A percentile compares a stretch with the other conserved stretches of the same genome.
Conservation (phyloP, 2,113 vertebrate genomes). For the Scolopax mira region DNA sequence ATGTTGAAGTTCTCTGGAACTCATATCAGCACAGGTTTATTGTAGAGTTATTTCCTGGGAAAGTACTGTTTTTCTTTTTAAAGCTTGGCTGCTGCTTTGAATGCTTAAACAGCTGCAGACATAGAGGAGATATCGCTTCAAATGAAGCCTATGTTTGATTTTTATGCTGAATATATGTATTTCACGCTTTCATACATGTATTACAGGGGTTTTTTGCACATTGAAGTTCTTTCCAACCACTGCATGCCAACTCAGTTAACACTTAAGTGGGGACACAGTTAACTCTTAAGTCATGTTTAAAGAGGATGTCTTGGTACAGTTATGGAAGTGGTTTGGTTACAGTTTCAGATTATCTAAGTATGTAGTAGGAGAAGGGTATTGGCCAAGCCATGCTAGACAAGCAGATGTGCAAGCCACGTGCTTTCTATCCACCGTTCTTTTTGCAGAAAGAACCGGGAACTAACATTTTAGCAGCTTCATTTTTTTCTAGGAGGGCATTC, state of each 20-base stretch:
- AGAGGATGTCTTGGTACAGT: neutral
- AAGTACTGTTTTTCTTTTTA: neutral
- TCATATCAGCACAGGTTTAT: neutral
- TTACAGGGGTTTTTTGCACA: neutral
- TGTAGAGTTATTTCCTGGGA: conserved; percentile 11
- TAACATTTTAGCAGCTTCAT: neutral
- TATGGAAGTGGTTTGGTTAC: neutral
- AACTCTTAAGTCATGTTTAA: neutral
- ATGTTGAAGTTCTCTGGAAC: neutral
- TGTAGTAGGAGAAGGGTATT: neutral
- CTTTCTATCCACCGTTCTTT: neutral
- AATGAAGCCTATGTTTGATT: neutral
- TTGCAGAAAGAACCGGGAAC: neutral
- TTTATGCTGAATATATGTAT: neutral
- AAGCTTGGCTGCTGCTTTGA: conserved; percentile 8
- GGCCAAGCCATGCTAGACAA: neutral
- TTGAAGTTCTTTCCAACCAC: neutral
- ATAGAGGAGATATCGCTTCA: neutral
- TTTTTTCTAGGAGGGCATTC: neutral
- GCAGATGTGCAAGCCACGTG: neutral
- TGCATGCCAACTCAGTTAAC: neutral
- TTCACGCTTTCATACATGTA: neutral
- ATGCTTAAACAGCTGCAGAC: conserved; percentile 21
- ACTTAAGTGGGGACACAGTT: neutral
- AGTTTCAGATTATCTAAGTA: neutral